Conservation (phyloP, 1,140 invertebrate genomes). For the Calliopsis andreniformis region DNA sequence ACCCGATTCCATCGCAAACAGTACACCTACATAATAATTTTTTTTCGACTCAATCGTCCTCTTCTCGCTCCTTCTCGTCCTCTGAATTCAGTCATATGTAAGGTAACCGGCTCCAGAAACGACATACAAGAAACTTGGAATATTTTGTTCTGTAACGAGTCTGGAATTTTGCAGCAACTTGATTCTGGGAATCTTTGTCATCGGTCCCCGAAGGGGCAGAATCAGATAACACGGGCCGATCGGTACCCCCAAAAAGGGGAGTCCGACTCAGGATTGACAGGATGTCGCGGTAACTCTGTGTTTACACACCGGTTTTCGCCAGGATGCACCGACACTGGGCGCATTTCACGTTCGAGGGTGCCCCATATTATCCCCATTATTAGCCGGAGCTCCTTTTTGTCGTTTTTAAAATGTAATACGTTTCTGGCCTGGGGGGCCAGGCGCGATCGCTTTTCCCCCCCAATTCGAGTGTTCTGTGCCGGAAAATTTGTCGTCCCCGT, state of each 20-base stretch:
- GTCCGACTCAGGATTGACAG: conserved; percentile 67
- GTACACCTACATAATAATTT: no score
- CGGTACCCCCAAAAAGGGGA: conserved; percentile 4
- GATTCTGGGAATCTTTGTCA: conserved; percentile 12
- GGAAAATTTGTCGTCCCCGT: conserved; percentile 72
- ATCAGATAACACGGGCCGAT: conserved; percentile 56
- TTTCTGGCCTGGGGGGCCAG: conserved; percentile 60
- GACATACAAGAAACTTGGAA: conserved; percentile 13
- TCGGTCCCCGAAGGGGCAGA: conserved; percentile 12
- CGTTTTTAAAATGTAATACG: conserved; percentile 77
- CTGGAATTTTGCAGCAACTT: conserved; percentile 4
- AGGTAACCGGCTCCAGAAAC: conserved; percentile 15
- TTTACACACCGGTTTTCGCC: conserved; percentile 75
- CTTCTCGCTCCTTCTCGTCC: neutral
- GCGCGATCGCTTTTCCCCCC: conserved; percentile 56
- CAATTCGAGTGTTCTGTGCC: conserved; percentile 70
- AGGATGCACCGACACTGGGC: conserved; percentile 67
- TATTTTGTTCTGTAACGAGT: conserved; percentile 32
- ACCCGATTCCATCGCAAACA: conserved; percentile 8
- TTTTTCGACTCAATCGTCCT: no score
- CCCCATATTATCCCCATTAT: conserved; percentile 75
- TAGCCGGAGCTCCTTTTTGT: conserved; percentile 70
- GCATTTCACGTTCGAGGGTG: conserved; percentile 42
- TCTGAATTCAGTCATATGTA: conserved; percentile 43
- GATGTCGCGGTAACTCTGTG: conserved; percentile 64